phyloP scores from a whole-genome alignment of 2,113 vertebrate species.

The Pelecanus crispus region DNA sequence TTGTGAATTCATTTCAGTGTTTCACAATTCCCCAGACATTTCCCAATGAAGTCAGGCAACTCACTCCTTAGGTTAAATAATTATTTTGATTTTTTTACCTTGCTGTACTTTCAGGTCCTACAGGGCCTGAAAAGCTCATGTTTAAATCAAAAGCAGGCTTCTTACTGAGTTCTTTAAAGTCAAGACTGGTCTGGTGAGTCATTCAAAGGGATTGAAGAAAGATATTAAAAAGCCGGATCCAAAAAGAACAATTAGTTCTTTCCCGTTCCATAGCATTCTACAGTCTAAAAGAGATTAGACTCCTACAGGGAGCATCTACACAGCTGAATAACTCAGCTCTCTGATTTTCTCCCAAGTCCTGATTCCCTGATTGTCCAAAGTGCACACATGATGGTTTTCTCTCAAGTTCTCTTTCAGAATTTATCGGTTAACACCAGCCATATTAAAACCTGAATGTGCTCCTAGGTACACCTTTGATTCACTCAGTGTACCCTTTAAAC shows the following conservation, averaged over 20 bases:
- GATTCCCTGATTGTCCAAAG: background rate
- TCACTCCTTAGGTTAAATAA: background rate
- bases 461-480: background rate
- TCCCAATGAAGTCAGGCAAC: background rate
- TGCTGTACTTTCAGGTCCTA: background rate
- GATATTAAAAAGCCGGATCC: background rate
- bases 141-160: background rate
- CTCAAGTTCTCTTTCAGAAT: background rate
- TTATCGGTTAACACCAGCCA: background rate
- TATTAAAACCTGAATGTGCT: background rate
- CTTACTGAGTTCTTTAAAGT: background rate
- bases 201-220: background rate
- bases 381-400: background rate
- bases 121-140: background rate
- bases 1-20: background rate
- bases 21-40: background rate
- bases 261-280: background rate
- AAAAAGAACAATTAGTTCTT: background rate
- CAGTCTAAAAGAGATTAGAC: background rate
- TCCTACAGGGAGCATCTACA: background rate
- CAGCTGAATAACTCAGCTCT: background rate
- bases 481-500: background rate
- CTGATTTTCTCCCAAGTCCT: background rate
- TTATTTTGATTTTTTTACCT: background rate
- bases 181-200: background rate